Base-by-base conservation (phyloP, 1,140 invertebrate species). In the Pseudomyrmex gracilis region DNA sequence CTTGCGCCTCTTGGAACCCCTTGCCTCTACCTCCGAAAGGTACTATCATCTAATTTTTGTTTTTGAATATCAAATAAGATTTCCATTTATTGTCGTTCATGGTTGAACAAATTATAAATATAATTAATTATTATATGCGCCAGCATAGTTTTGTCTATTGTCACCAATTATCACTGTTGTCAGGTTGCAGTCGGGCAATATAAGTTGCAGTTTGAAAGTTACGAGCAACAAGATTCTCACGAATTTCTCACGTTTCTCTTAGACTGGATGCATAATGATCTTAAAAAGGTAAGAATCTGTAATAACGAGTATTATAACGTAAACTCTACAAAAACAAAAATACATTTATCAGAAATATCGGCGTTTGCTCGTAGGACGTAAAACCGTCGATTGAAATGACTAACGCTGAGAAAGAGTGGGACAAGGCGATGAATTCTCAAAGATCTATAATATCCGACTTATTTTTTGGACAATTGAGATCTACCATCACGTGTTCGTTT, bases 191-290 rank as follows among this genome's bases (percentile, higher is more conserved):
- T 98, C 60, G 97, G 97, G 12, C 96, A 96, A 82, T 96, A 96
- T 87, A 96, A 97, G 90, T 94, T 96, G 68, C 96, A 97, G 86
- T 99, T 99, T 94, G 96, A 96, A 73, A 97, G 97, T 43, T 95
- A 96, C 87, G 97, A 98, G 80, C 98, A 99, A 91, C 98, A 99
- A 92, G 98, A 99, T 93, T 98, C 98, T 0, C 98, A 99, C 92
- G 98, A 99, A 92, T 99, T 99, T 92, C 95, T 99, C 1, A 97
- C 97, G 17, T 98, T 98, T 88, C 95, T 99, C 3, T 95, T 99
- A 93, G 98, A 99, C 89, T 98, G 97, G 95, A 95, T 99, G 84
- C 98, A 99, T 91, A 97, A 98, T 86, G 98, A 99, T 90, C 94
- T 99, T 45, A 97, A 97, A 89, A 95, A 95, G 93, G 96, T 97